These are phyloP conservation scores for Dioctria rufipes DNA, from an alignment of 2,888 invertebrate species.

Conservation along the genomic window DNA sequence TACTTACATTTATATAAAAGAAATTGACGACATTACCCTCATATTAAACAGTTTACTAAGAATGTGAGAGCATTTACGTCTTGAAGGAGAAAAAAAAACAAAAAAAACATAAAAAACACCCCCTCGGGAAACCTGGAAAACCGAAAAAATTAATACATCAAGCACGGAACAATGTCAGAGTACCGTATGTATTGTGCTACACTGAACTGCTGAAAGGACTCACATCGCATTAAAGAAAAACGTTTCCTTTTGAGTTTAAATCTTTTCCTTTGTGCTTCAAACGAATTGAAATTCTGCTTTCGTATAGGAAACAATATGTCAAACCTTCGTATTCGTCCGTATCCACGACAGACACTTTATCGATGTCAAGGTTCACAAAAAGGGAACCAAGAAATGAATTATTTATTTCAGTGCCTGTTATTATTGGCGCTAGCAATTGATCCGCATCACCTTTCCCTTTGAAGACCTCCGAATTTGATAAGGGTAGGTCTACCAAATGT, in stretches of 20 bases:
- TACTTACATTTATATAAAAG: background rate
- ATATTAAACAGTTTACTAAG: slow-evolving; percentile 8
- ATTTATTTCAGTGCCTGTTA: slow-evolving; percentile 47
- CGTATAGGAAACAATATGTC: slow-evolving; percentile 45
- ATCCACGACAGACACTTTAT: slow-evolving; percentile 47
- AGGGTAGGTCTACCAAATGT: slow-evolving; percentile 22
- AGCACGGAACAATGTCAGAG: background rate
- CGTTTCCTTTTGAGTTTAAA: slow-evolving; percentile 30
- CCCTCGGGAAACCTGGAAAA: no score
- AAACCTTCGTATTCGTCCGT: slow-evolving; percentile 41
- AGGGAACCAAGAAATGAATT: slow-evolving; percentile 36
- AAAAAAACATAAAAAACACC: background rate
- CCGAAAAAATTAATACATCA: slow-evolving; percentile 29
- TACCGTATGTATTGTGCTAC: background rate
- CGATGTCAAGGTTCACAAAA: slow-evolving; percentile 45
- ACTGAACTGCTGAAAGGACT: slow-evolving; percentile 23
- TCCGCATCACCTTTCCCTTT: slow-evolving; percentile 12
- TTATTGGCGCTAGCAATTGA: slow-evolving; percentile 47
- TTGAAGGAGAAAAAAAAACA: slow-evolving; percentile 10
- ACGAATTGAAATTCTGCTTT: slow-evolving; percentile 48
- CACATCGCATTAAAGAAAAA: slow-evolving; percentile 27
- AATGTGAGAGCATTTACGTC: slow-evolving; percentile 10
- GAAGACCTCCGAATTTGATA: slow-evolving; percentile 39
- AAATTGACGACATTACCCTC: slow-evolving; percentile 6
- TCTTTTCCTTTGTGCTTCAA: slow-evolving; percentile 29